These are phyloP conservation scores for Hemicentrotus pulcherrimus DNA, from an alignment of 35 echinoderm and acorn worm species.

Conservation along the genomic window DNA sequence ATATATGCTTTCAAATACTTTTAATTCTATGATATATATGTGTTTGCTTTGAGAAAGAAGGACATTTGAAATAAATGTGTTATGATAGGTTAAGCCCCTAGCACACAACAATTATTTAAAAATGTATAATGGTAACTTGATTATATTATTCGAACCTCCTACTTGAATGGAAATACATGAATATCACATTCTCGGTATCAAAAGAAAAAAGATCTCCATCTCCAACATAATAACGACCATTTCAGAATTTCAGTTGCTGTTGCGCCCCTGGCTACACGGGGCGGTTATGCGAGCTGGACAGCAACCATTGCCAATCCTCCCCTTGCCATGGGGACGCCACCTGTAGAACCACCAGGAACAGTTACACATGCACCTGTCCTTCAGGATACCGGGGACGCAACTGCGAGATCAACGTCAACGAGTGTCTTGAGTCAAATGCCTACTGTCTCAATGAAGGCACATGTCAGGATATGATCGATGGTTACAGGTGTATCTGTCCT, in stretches of 20 bases:
- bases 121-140: too few species aligned
- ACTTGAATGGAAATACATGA: too few species aligned
- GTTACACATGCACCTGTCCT: constrained; percentile 44
- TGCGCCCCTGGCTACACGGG: constrained; percentile 68
- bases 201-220: too few species aligned
- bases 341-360: constrained; percentile 33
- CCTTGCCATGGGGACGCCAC: constrained; percentile 64
- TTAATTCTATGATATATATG: too few species aligned
- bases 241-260: constrained; percentile 73
- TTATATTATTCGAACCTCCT: too few species aligned
- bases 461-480: constrained; percentile 58
- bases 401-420: constrained; percentile 67
- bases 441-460: constrained; percentile 62
- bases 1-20: too few species aligned
- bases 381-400: constrained; percentile 51
- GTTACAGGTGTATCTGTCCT: constrained; percentile 33
- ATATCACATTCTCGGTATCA: too few species aligned
- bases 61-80: too few species aligned
- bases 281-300: constrained; percentile 53
- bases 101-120: too few species aligned
- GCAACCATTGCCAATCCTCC: constrained; percentile 53
- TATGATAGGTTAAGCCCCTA: too few species aligned
- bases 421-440: constrained; percentile 44
- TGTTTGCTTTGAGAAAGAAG: too few species aligned
- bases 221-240: background rate